Evolutionary conservation across 2,797 vertebrate genomes (phyloP).

Genomic region (Chrosomus eos): DNA sequence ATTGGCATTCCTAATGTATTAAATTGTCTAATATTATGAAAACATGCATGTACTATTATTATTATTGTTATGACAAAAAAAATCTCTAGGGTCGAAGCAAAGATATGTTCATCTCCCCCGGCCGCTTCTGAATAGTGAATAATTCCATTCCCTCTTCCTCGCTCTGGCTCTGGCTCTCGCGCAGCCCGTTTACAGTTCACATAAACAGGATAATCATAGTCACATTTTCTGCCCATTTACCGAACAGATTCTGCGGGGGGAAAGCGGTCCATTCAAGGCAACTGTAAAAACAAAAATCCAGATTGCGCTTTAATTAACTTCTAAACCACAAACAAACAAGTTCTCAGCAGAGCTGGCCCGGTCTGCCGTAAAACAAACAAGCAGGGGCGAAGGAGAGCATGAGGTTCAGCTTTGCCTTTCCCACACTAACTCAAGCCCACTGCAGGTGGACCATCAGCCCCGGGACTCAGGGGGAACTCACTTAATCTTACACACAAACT

Average conservation of each 20-base stretch:
- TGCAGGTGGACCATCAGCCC: slow-evolving; percentile 57
- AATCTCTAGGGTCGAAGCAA: neutral
- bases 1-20: neutral
- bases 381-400: slow-evolving; percentile 71
- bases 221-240: slow-evolving; percentile 65
- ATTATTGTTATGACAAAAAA: neutral
- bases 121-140: slow-evolving; percentile 44
- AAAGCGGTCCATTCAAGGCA: slow-evolving; percentile 68
- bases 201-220: slow-evolving; percentile 74
- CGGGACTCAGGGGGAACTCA: slow-evolving; percentile 1
- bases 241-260: slow-evolving; percentile 46
- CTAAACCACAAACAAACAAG: slow-evolving; percentile 80
- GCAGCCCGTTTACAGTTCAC: slow-evolving; percentile 69
- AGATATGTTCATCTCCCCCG: slow-evolving; percentile 21
- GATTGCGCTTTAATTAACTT: slow-evolving; percentile 82
- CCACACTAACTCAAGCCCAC: slow-evolving; percentile 73
- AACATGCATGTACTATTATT: neutral
- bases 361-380: slow-evolving; percentile 86
- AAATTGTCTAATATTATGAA: neutral
- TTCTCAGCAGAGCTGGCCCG: slow-evolving; percentile 76
- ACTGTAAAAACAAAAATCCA: slow-evolving; percentile 78
- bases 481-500: slow-evolving; percentile 8
- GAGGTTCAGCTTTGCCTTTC: slow-evolving; percentile 76
- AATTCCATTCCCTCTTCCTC: slow-evolving; percentile 62
- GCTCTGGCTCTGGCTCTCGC: slow-evolving; percentile 67